Evolutionary conservation across 1,140 invertebrate species (phyloP), one percentile per base, ranked within the genome.

Genomic region (Drosophila pallidifrons): DNA sequence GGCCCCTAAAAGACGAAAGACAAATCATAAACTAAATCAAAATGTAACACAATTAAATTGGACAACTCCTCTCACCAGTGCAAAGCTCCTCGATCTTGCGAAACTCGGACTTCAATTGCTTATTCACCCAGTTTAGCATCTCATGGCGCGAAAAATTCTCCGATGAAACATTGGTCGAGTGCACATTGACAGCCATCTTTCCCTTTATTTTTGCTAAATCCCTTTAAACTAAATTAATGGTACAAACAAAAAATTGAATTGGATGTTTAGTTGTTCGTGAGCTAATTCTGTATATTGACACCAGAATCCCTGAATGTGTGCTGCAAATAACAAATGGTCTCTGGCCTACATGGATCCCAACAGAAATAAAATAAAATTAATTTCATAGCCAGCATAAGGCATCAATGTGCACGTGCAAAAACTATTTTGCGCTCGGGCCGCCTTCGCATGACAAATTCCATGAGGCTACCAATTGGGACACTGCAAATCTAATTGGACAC

Each of bases 1-100:
- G 45, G 98, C 97, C 71, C 83, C 87, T 91, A 47, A 7, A 5
- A 38, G 35, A 25, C 20, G 20, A 25, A 25, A 25, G 3, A 25
- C 20, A 25, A 38, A 32, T 8, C 35, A 38, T 10, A 5, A 32
- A 38, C 8, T 38, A 38, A 38, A 38, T 38, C 8, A 38, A 38
- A 43, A 13, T 13, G n/a, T 5, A 38, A 8, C 35, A 38, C 35
- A 38, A 38, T 3, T 25, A 3, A 11, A 43, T 1, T 5, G 10
- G 15, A 2, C 3, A 25, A 25, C 20, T 25, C 20, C 20, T 25
- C 70, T 60, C 5, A 74, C 71, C 71, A 11, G 65, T 74, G 49
- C 71, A 74, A 3, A 74, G 49, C 8, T 74, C 71, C 49, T 74
- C 71, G 25, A 74, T 55, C 30, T 74, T 74, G 5, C 8, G 35